A percentile compares a stretch with the other conserved stretches of the same genome.
Conservation (phyloP, 2,113 vertebrate genomes). For the Phoenicopterus ruber region DNA sequence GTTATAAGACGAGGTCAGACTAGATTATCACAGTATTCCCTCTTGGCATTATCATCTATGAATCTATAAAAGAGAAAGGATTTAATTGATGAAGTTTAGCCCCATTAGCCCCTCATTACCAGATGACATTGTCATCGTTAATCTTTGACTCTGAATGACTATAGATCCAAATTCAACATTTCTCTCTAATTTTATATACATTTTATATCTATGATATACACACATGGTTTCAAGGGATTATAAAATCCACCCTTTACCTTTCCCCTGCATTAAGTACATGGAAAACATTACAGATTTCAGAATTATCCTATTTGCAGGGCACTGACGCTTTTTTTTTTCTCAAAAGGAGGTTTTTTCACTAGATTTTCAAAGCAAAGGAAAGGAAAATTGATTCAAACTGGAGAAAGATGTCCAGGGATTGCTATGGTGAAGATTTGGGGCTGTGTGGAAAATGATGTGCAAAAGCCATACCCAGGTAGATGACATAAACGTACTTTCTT, state of each 20-base stretch:
- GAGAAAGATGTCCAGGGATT: not conserved
- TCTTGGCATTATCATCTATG: constrained; percentile 57
- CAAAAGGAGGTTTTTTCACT: not conserved
- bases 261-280: not conserved
- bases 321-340: not conserved
- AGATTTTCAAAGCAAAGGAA: not conserved
- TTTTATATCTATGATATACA: constrained; percentile 55
- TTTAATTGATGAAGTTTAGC: constrained; percentile 72
- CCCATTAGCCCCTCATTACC: constrained; percentile 67
- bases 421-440: not conserved
- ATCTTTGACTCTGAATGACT: constrained; percentile 53
- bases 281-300: constrained; percentile 4
- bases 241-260: constrained; percentile 46
- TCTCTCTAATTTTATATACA: constrained; percentile 49
- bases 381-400: not conserved
- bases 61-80: constrained; percentile 62
- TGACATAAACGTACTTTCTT: not conserved
- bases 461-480: not conserved
- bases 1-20: constrained; percentile 45
- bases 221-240: constrained; percentile 57
- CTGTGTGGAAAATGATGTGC: not conserved
- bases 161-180: constrained; percentile 62
- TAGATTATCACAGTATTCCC: constrained; percentile 53
- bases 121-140: constrained; percentile 60
- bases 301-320: not conserved